Conservation (phyloP, 2,797 vertebrate genomes). For the Diplodus sargus region DNA sequence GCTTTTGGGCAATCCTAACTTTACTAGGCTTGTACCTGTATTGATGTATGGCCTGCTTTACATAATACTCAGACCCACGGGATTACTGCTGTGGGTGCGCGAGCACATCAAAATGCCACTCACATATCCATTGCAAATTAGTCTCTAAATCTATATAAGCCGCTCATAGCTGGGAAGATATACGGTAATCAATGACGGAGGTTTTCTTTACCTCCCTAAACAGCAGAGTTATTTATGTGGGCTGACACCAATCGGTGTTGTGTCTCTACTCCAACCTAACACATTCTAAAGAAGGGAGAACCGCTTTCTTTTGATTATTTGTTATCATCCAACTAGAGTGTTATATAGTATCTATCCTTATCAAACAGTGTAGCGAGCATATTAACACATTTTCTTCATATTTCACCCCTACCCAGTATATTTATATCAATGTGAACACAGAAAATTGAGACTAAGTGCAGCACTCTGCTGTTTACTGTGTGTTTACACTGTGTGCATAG, state of each 20-base stretch:
- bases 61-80: constrained; percentile 62
- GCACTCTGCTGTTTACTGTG: constrained; percentile 44
- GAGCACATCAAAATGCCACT: constrained; percentile 55
- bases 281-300: constrained; percentile 20
- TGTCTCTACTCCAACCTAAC: constrained; percentile 34
- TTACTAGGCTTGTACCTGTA: constrained; percentile 40
- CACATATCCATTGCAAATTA: constrained; percentile 72
- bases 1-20: constrained; percentile 38
- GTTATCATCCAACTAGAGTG: constrained; percentile 4
- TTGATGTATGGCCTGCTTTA: constrained; percentile 62
- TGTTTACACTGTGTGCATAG: constrained; percentile 28
- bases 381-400: constrained; percentile 17
- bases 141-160: constrained; percentile 69
- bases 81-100: constrained; percentile 41
- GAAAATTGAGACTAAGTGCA: constrained; percentile 6
- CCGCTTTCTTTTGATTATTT: constrained; percentile 33
- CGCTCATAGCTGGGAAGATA: constrained; percentile 58
- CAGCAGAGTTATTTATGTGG: constrained; percentile 45
- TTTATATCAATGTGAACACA: constrained; percentile 5
- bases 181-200: constrained; percentile 49
- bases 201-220: constrained; percentile 49
- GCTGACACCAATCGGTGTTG: constrained; percentile 45
- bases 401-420: neutral
- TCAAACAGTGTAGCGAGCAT: constrained; percentile 3
- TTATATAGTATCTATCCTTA: constrained; percentile 41